Evolutionary conservation across 2,888 invertebrate species (phyloP).

Genomic region (Dynastes tityus): DNA sequence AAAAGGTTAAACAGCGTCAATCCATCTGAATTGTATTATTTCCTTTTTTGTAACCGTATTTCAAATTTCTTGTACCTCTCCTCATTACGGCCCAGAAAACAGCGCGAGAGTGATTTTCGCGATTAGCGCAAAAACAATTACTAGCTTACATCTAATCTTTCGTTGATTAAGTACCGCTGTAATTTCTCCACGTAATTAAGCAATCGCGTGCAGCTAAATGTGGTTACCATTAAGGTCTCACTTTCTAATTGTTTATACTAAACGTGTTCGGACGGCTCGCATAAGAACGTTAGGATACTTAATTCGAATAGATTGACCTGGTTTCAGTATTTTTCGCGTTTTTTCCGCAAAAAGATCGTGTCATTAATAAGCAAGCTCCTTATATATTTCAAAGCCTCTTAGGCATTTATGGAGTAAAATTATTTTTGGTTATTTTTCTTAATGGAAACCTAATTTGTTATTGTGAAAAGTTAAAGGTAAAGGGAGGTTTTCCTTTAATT

Average conservation of each 20-base stretch:
- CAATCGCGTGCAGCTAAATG: constrained; percentile 2
- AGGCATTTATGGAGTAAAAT: too few relatives aligned
- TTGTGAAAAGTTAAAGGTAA: too few relatives aligned
- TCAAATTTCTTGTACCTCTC: neutral
- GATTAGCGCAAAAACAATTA: constrained; percentile 10
- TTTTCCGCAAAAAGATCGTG: too few relatives aligned
- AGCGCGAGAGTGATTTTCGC: constrained; percentile 1
- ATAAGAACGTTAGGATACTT: neutral
- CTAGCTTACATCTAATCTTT: neutral
- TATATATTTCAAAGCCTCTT: too few relatives aligned
- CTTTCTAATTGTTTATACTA: constrained; percentile 10
- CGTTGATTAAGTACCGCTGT: neutral
- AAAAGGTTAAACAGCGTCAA: too few relatives aligned
- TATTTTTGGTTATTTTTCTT: too few relatives aligned
- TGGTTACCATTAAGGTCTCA: neutral
- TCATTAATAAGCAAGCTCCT: too few relatives aligned
- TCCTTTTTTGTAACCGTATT: neutral
- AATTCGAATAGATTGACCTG: neutral
- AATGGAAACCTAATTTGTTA: too few relatives aligned
- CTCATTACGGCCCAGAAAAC: neutral
- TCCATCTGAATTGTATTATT: neutral
- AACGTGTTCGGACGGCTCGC: neutral
- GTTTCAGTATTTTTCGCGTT: neutral
- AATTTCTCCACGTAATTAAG: constrained; percentile 4
- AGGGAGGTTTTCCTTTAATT: too few relatives aligned